These are phyloP conservation scores for Manis crassicaudata DNA, from an alignment of 2,797 vertebrate genomes.

Conservation along the genomic window DNA sequence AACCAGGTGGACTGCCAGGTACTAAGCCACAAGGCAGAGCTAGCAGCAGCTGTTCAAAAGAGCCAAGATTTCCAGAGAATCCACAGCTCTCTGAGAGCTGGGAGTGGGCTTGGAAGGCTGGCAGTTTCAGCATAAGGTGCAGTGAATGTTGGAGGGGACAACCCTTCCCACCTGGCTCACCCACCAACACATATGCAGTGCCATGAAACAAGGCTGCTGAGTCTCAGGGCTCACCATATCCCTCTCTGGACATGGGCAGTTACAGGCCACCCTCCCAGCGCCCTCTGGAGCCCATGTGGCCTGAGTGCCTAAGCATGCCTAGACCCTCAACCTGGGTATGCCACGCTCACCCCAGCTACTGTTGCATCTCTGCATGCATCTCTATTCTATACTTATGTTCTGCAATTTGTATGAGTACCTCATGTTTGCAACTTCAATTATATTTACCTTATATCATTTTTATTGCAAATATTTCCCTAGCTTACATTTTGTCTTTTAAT, in stretches of 20 bases:
- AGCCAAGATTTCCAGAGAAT: background rate
- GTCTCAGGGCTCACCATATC: background rate
- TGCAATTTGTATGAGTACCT: background rate
- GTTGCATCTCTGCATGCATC: background rate
- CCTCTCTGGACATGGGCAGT: too few relatives aligned
- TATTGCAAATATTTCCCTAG: background rate
- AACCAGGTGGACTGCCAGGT: background rate
- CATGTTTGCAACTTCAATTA: background rate
- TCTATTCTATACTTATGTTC: background rate
- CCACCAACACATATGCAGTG: background rate
- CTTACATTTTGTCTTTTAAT: slow-evolving; percentile 24
- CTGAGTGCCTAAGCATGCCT: too few relatives aligned
- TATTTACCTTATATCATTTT: background rate
- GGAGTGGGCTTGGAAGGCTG: background rate
- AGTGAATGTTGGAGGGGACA: background rate
- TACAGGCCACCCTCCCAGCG: background rate
- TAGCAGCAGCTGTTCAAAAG: background rate
- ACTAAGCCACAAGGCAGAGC: background rate
- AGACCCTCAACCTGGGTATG: too few relatives aligned
- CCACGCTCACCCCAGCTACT: background rate
- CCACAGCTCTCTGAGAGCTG: background rate
- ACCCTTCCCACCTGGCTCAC: background rate
- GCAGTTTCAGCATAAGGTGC: background rate
- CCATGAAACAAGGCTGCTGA: background rate
- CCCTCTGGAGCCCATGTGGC: background rate